phyloP scores from a whole-genome alignment of 2,113 vertebrate genomes.

The Oxyruncus cristatus region DNA sequence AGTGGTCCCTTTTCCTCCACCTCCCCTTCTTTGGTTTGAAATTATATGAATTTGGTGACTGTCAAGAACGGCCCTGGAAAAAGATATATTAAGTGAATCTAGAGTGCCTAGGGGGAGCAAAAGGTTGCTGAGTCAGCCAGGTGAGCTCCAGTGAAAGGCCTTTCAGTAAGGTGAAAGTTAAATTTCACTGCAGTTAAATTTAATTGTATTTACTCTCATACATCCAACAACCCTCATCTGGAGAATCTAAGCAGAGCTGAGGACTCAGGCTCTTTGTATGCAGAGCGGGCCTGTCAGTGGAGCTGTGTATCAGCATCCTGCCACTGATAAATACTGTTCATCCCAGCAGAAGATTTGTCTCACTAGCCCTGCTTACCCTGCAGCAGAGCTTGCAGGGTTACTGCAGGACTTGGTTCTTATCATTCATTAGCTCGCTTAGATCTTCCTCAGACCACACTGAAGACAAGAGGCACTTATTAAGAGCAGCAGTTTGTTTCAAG shows the following conservation, averaged over 20 bases:
- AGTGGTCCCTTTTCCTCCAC: background rate
- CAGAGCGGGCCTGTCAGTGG: background rate
- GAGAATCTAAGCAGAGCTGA: background rate
- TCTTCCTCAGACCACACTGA: constrained; percentile 46
- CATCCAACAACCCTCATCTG: background rate
- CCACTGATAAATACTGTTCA: background rate
- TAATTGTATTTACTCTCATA: background rate
- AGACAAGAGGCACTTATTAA: constrained; percentile 35
- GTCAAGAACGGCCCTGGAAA: background rate
- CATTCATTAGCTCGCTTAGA: constrained; percentile 11
- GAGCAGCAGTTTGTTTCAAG: constrained; percentile 46
- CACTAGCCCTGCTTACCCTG: background rate
- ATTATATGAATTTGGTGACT: background rate
- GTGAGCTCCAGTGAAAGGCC: background rate
- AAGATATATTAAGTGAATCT: background rate
- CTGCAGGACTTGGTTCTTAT: background rate
- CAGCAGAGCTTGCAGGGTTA: background rate
- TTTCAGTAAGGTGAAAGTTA: background rate
- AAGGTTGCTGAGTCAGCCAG: background rate
- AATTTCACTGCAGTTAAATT: background rate
- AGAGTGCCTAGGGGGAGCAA: background rate
- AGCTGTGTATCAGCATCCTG: background rate
- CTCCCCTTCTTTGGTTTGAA: background rate
- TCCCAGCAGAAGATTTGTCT: constrained; percentile 3
- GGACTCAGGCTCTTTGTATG: background rate